A percentile compares a stretch with the other conserved stretches of the same genome.
Conservation (phyloP, 53 echinoderm and acorn worm species). For the Astropecten irregularis region DNA sequence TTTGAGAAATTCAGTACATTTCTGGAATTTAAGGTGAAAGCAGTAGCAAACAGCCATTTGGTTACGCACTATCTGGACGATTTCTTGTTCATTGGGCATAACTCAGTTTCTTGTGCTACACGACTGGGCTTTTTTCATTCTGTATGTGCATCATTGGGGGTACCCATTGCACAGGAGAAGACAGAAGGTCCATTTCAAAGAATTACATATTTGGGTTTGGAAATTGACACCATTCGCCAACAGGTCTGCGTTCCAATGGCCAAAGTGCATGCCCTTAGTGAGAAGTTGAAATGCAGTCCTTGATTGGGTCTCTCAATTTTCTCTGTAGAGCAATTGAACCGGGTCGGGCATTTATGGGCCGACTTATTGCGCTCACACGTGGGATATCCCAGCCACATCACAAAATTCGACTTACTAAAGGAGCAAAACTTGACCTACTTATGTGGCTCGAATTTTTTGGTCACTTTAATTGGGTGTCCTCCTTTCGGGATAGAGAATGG, state of each 20-base stretch:
- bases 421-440: slow-evolving; percentile 26
- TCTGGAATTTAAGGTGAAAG: slow-evolving; percentile 32
- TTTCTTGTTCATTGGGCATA: slow-evolving; percentile 43
- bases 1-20: slow-evolving; percentile 55
- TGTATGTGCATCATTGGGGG: slow-evolving; percentile 1
- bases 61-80: slow-evolving; percentile 49
- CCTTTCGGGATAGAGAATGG: slow-evolving; percentile 7
- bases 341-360: slow-evolving; percentile 44
- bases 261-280: background rate
- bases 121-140: background rate
- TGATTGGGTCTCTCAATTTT: slow-evolving; percentile 58
- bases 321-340: slow-evolving; percentile 43
- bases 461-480: slow-evolving; percentile 33
- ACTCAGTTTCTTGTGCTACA: background rate
- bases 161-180: slow-evolving; percentile 40
- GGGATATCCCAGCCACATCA: background rate
- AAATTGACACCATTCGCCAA: slow-evolving; percentile 12
- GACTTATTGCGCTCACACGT: slow-evolving; percentile 15
- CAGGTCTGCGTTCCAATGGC: slow-evolving; percentile 39
- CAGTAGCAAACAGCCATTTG: background rate
- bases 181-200: slow-evolving; percentile 21
- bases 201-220: slow-evolving; percentile 34
- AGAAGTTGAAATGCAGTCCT: slow-evolving; percentile 24
- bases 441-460: slow-evolving; percentile 27
- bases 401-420: slow-evolving; percentile 12